Percentiles rank a stretch among this genome's conserved stretches.
phyloP scores from a whole-genome alignment of 2,797 vertebrate species.

The Simalia tracyae region DNA sequence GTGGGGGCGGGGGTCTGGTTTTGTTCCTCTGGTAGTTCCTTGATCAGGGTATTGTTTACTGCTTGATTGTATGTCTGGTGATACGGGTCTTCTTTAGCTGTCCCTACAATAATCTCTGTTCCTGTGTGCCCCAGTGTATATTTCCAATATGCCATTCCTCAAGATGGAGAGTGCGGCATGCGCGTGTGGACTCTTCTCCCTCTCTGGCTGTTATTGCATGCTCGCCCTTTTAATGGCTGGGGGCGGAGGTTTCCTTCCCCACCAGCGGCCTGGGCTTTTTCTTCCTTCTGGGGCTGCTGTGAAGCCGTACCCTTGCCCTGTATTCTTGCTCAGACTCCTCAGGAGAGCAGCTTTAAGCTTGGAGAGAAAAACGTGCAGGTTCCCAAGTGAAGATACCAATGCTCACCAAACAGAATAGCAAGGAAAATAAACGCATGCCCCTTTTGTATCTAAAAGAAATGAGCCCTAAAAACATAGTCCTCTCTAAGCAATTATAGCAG shows the following conservation, averaged over 20 bases:
- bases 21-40: too few relatives aligned
- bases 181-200: fast-evolving
- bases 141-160: background rate
- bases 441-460: background rate
- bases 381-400: background rate
- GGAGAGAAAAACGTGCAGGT: too few relatives aligned
- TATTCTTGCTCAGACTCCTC: background rate
- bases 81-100: too few relatives aligned
- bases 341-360: background rate
- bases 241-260: background rate
- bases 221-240: too few relatives aligned
- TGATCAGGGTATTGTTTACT: too few relatives aligned
- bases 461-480: background rate
- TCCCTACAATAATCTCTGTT: fast-evolving
- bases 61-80: too few relatives aligned
- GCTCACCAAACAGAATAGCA: background rate
- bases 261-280: background rate
- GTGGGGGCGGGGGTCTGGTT: too few relatives aligned
- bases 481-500: background rate
- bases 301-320: background rate
- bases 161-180: fast-evolving
- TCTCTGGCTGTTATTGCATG: background rate
- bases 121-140: fast-evolving
- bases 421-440: too few relatives aligned
- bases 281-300: background rate